These are phyloP conservation scores for Porites australiensis DNA, from an alignment of 64 coral and sea anemone species.

Conservation along the genomic window DNA sequence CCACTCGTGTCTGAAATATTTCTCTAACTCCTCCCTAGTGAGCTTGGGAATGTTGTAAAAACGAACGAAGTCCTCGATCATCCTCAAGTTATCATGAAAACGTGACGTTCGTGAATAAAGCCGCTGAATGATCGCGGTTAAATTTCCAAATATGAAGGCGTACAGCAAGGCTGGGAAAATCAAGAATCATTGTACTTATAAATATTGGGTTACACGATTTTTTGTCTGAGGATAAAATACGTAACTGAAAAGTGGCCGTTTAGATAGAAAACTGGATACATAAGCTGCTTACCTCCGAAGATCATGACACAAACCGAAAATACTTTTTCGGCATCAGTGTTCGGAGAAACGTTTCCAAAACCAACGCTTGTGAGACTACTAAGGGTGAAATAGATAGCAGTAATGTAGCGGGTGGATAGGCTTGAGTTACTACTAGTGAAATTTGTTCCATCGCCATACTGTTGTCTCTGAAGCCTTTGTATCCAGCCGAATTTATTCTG, in stretches of 20 bases:
- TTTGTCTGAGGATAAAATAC: too few relatives aligned
- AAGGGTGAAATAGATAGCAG: slow-evolving; percentile 86
- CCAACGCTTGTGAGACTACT: slow-evolving; percentile 96
- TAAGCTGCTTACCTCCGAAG: slow-evolving; percentile 79
- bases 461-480: background rate
- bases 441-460: too few relatives aligned
- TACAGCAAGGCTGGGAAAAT: slow-evolving; percentile 87
- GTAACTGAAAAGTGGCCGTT: too few relatives aligned
- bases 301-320: slow-evolving; percentile 97
- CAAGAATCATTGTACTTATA: background rate
- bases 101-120: slow-evolving; percentile 91
- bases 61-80: slow-evolving; percentile 87
- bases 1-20: slow-evolving; percentile 94
- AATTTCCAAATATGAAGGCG: slow-evolving; percentile 96
- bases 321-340: slow-evolving; percentile 88
- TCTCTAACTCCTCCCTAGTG: slow-evolving; percentile 84
- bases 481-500: slow-evolving; percentile 79
- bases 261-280: background rate
- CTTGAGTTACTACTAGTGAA: too few relatives aligned
- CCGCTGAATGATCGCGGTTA: slow-evolving; percentile 97
- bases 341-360: slow-evolving; percentile 95
- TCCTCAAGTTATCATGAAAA: slow-evolving; percentile 84
- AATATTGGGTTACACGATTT: too few relatives aligned
- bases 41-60: slow-evolving; percentile 94
- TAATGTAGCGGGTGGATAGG: slow-evolving; percentile 78